Conservation (phyloP, 2,797 vertebrate species). For the Malurus leucopterus region DNA sequence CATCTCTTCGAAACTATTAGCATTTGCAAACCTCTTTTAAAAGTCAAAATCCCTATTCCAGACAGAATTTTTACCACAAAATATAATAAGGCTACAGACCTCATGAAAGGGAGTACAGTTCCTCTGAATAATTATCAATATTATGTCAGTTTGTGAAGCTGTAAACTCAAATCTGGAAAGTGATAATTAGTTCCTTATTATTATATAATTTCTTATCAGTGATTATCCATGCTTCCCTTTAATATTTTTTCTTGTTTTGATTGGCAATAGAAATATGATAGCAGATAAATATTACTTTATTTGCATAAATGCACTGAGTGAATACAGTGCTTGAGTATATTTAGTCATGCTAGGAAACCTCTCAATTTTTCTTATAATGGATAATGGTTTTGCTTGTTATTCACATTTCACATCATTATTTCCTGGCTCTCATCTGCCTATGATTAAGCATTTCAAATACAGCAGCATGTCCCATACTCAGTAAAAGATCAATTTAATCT, state of each 20-base stretch:
- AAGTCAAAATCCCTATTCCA: neutral
- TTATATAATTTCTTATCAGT: neutral
- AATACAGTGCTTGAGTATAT: neutral
- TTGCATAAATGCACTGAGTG: slow-evolving; percentile 1
- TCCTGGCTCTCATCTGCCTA: neutral
- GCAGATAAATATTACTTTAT: neutral
- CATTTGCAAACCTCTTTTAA: neutral
- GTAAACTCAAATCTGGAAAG: slow-evolving; percentile 1
- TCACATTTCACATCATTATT: neutral
- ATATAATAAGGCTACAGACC: neutral
- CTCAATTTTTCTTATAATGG: neutral
- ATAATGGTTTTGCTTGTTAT: neutral
- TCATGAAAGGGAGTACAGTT: neutral
- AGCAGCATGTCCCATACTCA: neutral
- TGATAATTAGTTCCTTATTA: slow-evolving; percentile 1
- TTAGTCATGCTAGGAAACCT: neutral
- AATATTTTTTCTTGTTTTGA: neutral
- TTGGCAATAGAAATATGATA: neutral
- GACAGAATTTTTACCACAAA: neutral
- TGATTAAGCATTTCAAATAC: neutral
- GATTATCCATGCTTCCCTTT: neutral
- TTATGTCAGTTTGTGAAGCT: neutral
- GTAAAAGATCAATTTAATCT: neutral
- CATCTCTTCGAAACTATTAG: neutral
- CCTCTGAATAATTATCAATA: neutral